These are phyloP conservation scores for Scortum barcoo DNA, from an alignment of 2,113 vertebrate genomes.

Conservation along the genomic window DNA sequence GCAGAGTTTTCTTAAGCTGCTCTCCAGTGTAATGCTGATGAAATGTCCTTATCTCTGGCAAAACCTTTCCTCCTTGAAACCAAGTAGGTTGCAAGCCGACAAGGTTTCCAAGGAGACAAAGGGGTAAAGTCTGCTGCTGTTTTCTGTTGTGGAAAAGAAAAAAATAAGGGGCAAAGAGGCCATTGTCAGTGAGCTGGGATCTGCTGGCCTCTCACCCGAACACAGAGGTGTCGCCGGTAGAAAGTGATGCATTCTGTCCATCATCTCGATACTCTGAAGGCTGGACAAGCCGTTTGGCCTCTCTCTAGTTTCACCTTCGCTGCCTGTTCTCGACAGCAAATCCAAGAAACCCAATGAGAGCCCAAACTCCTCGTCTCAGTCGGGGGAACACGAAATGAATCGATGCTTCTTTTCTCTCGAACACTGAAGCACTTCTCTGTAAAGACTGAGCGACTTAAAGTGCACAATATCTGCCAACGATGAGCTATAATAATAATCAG, in stretches of 20 bases:
- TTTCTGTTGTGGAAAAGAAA: neutral
- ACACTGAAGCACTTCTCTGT: neutral
- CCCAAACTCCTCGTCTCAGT: neutral
- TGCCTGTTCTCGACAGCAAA: neutral
- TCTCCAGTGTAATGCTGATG: slow-evolving; percentile 35
- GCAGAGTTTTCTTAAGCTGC: slow-evolving; percentile 3
- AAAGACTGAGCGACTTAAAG: no score
- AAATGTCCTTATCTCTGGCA: slow-evolving; percentile 43
- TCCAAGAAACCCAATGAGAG: neutral
- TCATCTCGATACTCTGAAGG: neutral
- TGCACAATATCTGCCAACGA: neutral
- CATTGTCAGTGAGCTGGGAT: neutral
- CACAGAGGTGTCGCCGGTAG: neutral
- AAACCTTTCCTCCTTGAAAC: slow-evolving; percentile 33
- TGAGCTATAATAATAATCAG: no score
- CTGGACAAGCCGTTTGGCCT: neutral
- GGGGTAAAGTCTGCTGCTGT: neutral
- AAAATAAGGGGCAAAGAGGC: neutral
- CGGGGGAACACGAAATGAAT: neutral
- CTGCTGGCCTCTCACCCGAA: neutral
- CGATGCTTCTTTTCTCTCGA: neutral
- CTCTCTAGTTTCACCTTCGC: neutral
- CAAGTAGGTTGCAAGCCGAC: slow-evolving; percentile 9
- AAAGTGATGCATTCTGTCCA: neutral
- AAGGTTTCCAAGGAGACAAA: slow-evolving; percentile 60